Percentiles rank a stretch among this genome's conserved stretches.
These are phyloP conservation scores for Heliconius aoede DNA, from an alignment of 2,888 invertebrate genomes.

Conservation along the genomic window DNA sequence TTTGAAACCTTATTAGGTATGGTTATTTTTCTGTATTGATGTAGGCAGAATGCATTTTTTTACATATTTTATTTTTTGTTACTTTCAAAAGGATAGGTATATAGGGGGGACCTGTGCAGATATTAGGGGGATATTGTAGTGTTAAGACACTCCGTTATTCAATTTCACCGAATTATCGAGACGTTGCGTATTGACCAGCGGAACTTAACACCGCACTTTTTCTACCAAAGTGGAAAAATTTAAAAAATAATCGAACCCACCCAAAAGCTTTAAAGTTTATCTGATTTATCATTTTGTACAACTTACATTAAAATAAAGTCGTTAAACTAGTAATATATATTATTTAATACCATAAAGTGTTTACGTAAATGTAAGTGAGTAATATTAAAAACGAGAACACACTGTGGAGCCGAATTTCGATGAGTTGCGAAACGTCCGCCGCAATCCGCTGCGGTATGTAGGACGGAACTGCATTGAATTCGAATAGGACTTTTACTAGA, in stretches of 20 bases:
- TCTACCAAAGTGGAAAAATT: too few species aligned
- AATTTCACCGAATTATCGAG: not conserved
- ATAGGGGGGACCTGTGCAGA: too few species aligned
- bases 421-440: constrained; percentile 35
- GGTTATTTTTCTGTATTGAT: not conserved
- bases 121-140: too few species aligned
- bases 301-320: not conserved
- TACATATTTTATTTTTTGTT: too few species aligned
- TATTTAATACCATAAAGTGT: not conserved
- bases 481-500: constrained; percentile 36
- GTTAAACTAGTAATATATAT: not conserved
- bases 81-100: too few species aligned
- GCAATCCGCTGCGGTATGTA: constrained; percentile 33
- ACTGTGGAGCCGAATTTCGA: constrained; percentile 22
- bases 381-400: constrained; percentile 21
- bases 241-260: not conserved
- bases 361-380: constrained; percentile 13
- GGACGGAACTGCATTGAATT: constrained; percentile 32
- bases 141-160: too few species aligned
- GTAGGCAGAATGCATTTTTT: too few species aligned
- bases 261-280: too few species aligned
- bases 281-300: too few species aligned
- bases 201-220: not conserved
- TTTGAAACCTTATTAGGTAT: too few species aligned
- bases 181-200: not conserved